Base-by-base conservation (phyloP, 2,888 invertebrate species). In the Ametastegia equiseti region DNA sequence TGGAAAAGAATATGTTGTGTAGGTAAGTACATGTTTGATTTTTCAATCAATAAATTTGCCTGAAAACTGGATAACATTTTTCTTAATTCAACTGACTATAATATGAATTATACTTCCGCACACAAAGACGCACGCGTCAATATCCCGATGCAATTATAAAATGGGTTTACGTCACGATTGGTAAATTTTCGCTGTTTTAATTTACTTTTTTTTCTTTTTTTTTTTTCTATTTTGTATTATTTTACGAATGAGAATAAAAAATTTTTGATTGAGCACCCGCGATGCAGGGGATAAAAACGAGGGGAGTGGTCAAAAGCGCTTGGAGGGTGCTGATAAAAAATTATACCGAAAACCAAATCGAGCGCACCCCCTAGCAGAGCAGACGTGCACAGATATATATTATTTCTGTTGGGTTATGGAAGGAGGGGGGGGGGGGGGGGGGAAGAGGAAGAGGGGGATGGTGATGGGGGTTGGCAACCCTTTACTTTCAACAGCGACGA, bases 251-350 rank as follows among this genome's bases (percentile, higher is more conserved):
- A 45, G 39, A 65, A 39, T n/a, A 65, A 36, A 33, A 65, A 23
- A 13, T 67, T 27, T 73, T 33, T 50, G 73, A 73, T 73, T n/a
- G 50, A 73, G 73, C 54, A 73, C 73, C 50, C n/a, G n/a, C n/a
- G 36, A 42, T 71, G 71, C 45, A n/a, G 75, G 33, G 75, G 33
- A 36, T 50, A 36, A 54, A 54, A 36, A 36, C 19, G 54, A 54
- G 54, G 88, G n/a, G 87, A 90, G 88, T 87, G 89, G 88, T 88
- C 88, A 87, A 87, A 75, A 90, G 88, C 88, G 87, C 86, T 85
- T 86, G 86, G 87, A 86, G 80, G 73, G 86, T 87, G 87, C 88
- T 88, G 90, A 89, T 89, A 90, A 90, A 89, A 90, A 90, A 89
- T 89, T 90, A 89, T 88, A 88, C 86, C 86, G 87, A 86, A 88